Conservation (phyloP, 2,888 invertebrate species). For the Heliconius hortense region DNA sequence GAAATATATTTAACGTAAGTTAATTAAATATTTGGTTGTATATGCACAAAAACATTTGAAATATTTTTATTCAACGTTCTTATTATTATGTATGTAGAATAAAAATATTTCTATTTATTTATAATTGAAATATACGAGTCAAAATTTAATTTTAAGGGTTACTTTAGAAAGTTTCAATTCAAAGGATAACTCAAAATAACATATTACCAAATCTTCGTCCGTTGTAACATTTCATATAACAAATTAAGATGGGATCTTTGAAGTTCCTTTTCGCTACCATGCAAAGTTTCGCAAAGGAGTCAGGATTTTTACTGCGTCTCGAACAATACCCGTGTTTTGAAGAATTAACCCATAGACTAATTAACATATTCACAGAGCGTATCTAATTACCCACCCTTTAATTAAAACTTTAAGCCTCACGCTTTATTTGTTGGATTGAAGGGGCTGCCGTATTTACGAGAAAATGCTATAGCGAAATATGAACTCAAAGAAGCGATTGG, state of each 20-base stretch:
- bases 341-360: conserved; percentile 76
- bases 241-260: conserved; percentile 19
- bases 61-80: not conserved
- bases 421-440: conserved; percentile 67
- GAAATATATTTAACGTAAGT: not conserved
- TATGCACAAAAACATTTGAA: too few species aligned
- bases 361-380: conserved; percentile 76
- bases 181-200: not conserved
- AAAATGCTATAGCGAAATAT: conserved; percentile 37
- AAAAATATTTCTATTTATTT: too few species aligned
- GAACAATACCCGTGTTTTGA: conserved; percentile 77
- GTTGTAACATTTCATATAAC: conserved; percentile 16
- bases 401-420: conserved; percentile 73
- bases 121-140: not conserved
- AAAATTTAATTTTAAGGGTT: not conserved
- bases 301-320: conserved; percentile 63
- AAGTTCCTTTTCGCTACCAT: conserved; percentile 29
- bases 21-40: too few species aligned
- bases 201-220: not conserved
- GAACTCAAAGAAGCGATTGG: conserved; percentile 28
- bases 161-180: not conserved
- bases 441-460: conserved; percentile 46
- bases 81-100: too few species aligned
- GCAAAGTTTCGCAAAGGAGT: conserved; percentile 36
- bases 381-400: conserved; percentile 75